Evolutionary conservation across 2,113 vertebrate genomes (phyloP).

Genomic region (Nannospalax galili): DNA sequence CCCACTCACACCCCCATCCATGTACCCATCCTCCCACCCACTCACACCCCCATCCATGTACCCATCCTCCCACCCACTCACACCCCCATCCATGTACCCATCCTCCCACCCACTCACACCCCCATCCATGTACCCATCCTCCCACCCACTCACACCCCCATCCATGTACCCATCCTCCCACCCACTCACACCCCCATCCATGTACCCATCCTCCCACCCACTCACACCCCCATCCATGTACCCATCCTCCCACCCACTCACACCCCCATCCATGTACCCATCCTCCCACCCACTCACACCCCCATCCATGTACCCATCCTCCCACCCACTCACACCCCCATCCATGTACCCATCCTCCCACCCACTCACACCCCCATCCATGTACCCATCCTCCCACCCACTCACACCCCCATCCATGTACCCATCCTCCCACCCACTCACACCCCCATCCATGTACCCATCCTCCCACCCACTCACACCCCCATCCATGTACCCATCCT

Average conservation of each 20-base stretch:
- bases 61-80: fast-evolving
- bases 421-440: fast-evolving
- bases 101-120: fast-evolving
- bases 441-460: too few relatives aligned
- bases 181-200: fast-evolving
- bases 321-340: fast-evolving
- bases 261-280: fast-evolving
- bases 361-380: too few relatives aligned
- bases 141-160: neutral
- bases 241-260: fast-evolving
- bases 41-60: fast-evolving
- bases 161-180: too few relatives aligned
- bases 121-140: fast-evolving
- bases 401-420: fast-evolving
- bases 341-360: neutral
- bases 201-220: fast-evolving
- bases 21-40: fast-evolving
- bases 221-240: too few relatives aligned
- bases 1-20: too few relatives aligned
- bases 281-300: fast-evolving
- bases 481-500: fast-evolving
- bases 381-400: fast-evolving
- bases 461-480: fast-evolving
- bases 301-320: too few relatives aligned
- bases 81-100: too few relatives aligned